A percentile compares a stretch with the other conserved stretches of the same genome.
Conservation (phyloP, 2,797 vertebrate species). For the Enteromius fasciolatus region DNA sequence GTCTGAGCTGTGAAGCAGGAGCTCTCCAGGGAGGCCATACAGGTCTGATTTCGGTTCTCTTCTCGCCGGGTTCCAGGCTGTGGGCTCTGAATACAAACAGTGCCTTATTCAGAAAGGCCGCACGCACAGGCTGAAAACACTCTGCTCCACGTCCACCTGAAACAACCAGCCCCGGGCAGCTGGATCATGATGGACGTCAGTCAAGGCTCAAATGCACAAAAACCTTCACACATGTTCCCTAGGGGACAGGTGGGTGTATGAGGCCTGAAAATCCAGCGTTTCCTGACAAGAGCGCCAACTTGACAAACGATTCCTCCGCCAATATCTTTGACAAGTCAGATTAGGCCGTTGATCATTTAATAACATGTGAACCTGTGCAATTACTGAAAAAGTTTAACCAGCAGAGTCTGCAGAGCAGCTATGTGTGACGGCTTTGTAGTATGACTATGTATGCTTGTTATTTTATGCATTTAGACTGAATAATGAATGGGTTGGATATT, state of each 20-base stretch:
- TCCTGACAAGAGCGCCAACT: conserved; percentile 20
- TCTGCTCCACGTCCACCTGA: conserved; percentile 49
- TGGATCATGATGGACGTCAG: conserved; percentile 32
- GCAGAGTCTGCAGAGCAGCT: neutral
- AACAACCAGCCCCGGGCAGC: conserved; percentile 53
- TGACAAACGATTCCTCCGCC: conserved; percentile 23
- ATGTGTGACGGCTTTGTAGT: neutral
- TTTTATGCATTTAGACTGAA: neutral
- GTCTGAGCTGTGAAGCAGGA: conserved; percentile 38
- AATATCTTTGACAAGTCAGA: conserved; percentile 21
- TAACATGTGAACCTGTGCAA: neutral
- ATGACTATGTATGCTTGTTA: neutral
- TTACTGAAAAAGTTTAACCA: neutral
- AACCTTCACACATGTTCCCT: conserved; percentile 21
- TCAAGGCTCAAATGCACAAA: conserved; percentile 19
- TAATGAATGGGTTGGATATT: neutral
- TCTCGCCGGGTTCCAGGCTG: conserved; percentile 19
- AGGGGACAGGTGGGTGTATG: conserved; percentile 26
- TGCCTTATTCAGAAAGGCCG: conserved; percentile 58
- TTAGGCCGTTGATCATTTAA: conserved; percentile 12
- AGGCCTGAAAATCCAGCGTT: conserved; percentile 13
- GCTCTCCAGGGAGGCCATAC: conserved; percentile 44
- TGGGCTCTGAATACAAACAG: conserved; percentile 56
- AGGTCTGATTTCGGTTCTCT: conserved; percentile 57
- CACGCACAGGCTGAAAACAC: conserved; percentile 45